A percentile compares a stretch with the other conserved stretches of the same genome.
phyloP scores from a whole-genome alignment of 2,888 invertebrate genomes.

The Epirrita christyi region DNA sequence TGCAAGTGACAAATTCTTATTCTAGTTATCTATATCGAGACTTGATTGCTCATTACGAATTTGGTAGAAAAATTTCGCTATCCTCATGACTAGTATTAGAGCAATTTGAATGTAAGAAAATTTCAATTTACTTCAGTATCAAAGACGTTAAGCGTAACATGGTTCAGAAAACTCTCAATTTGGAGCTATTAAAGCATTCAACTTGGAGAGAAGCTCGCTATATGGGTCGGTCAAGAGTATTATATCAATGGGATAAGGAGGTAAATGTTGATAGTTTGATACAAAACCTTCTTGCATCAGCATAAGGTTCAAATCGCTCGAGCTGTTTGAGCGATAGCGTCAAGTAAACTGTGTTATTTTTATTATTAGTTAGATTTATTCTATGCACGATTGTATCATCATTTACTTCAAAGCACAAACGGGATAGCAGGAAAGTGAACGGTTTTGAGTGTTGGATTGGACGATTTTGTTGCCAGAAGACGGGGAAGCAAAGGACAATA shows the following conservation, averaged over 20 bases:
- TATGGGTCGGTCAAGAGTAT: constrained; percentile 42
- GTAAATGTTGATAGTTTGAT: constrained; percentile 64
- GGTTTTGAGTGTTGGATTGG: constrained; percentile 74
- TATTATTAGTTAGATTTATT: constrained; percentile 44
- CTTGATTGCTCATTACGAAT: constrained; percentile 18
- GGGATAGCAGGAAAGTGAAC: constrained; percentile 60
- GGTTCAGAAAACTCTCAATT: constrained; percentile 32
- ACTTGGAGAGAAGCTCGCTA: constrained; percentile 45
- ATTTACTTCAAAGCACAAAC: constrained; percentile 71
- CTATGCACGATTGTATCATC: constrained; percentile 42
- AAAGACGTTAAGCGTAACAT: constrained; percentile 20
- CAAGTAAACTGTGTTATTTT: constrained; percentile 36
- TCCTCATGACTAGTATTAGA: background rate
- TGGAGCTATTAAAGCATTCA: constrained; percentile 30
- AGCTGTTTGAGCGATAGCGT: constrained; percentile 20
- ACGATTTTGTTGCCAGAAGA: constrained; percentile 76
- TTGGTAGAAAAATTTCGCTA: constrained; percentile 15
- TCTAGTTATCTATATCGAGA: constrained; percentile 11
- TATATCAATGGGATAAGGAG: constrained; percentile 48
- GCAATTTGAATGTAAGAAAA: background rate
- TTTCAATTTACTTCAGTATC: background rate
- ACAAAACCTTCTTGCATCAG: constrained; percentile 41
- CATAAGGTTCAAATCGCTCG: constrained; percentile 43
- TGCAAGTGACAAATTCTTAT: constrained; percentile 7
- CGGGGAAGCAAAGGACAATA: constrained; percentile 73